These are phyloP conservation scores for Orthonychiurus folsomi DNA, from an alignment of 2,888 invertebrate species.

Conservation along the genomic window DNA sequence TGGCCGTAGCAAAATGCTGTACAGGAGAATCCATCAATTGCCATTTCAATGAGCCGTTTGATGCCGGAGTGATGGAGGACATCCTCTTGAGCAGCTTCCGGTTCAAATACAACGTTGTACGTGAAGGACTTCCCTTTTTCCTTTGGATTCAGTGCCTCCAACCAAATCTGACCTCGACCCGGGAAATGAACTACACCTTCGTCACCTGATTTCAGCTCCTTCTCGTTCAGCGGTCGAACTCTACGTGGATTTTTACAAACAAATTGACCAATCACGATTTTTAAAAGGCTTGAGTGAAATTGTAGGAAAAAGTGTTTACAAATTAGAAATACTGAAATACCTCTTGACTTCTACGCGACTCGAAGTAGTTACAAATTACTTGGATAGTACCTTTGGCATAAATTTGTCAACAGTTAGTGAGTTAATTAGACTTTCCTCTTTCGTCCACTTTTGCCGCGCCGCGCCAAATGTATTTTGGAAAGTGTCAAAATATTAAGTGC, in stretches of 20 bases:
- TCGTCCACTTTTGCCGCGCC: too few relatives aligned
- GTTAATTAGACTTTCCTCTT: too few relatives aligned
- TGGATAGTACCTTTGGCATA: too few relatives aligned
- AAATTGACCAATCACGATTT: constrained; percentile 4
- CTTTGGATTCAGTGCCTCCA: constrained; percentile 36
- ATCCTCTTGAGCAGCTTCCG: constrained; percentile 74
- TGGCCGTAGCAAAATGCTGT: constrained; percentile 95
- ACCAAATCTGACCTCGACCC: constrained; percentile 73
- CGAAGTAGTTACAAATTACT: too few relatives aligned
- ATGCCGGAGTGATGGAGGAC: constrained; percentile 83
- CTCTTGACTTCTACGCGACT: too few relatives aligned
- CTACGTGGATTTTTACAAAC: too few relatives aligned
- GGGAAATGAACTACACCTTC: constrained; percentile 69
- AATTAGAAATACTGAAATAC: too few relatives aligned
- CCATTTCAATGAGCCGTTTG: constrained; percentile 84
- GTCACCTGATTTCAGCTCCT: constrained; percentile 62
- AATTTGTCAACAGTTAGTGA: too few relatives aligned
- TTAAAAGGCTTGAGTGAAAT: constrained; percentile 9
- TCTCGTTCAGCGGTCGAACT: constrained; percentile 69
- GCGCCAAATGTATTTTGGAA: too few relatives aligned
- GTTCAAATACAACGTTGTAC: constrained; percentile 89
- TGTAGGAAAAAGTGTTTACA: constrained; percentile 12
- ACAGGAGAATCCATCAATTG: constrained; percentile 85
- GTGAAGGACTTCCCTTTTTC: constrained; percentile 79
- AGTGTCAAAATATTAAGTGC: too few relatives aligned